These are phyloP conservation scores for Aradus depressus DNA, from an alignment of 2,888 invertebrate genomes.

Conservation along the genomic window DNA sequence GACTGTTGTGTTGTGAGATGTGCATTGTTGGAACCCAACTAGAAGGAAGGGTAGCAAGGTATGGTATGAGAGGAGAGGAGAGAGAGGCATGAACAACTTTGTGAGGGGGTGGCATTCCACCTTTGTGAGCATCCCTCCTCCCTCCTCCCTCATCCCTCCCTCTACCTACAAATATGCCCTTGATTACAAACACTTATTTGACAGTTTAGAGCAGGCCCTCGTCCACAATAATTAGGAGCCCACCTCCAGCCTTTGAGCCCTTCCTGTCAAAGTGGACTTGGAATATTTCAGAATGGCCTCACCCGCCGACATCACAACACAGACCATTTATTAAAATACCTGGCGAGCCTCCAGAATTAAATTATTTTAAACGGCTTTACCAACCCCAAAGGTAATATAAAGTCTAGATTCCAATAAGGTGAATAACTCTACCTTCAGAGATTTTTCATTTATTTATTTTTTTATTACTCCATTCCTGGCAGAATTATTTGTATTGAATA, in stretches of 20 bases:
- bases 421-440: not conserved
- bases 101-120: conserved; percentile 7
- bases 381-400: too few species aligned
- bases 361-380: too few species aligned
- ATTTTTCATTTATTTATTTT: not conserved
- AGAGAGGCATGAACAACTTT: not conserved
- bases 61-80: not conserved
- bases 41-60: too few species aligned
- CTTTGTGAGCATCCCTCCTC: not conserved
- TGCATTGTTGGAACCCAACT: too few species aligned
- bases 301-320: not conserved
- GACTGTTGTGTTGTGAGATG: too few species aligned
- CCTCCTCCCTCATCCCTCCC: not conserved
- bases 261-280: conserved; percentile 7
- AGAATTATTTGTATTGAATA: too few species aligned
- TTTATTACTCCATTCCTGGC: too few species aligned
- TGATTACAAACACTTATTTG: conserved; percentile 18
- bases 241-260: conserved; percentile 9
- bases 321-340: conserved; percentile 15
- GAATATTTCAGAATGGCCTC: conserved; percentile 13
- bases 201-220: conserved; percentile 7
- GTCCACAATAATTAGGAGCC: too few species aligned
- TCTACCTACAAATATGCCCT: conserved; percentile 11
- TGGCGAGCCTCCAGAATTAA: not conserved
- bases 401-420: conserved; percentile 9